Conservation (phyloP, 1,140 invertebrate species). For the Lethrus apterus region DNA sequence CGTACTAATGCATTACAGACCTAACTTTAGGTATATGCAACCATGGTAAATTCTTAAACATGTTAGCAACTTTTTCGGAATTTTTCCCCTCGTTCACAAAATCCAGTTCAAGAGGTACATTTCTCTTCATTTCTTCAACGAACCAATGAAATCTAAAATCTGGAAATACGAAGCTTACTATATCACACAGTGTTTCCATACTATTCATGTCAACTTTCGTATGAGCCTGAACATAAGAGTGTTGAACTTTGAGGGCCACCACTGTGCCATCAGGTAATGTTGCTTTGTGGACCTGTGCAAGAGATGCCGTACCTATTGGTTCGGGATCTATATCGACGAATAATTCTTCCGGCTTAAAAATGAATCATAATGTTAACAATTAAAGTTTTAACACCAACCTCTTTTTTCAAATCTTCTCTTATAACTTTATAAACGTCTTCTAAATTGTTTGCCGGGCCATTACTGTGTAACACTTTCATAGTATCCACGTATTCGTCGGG, state of each 20-base stretch:
- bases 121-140: conserved; percentile 90
- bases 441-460: conserved; percentile 80
- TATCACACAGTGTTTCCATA: conserved; percentile 86
- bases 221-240: conserved; percentile 79
- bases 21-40: conserved; percentile 60
- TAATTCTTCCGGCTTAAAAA: conserved; percentile 65
- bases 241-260: conserved; percentile 96
- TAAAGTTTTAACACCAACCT: conserved; percentile 49
- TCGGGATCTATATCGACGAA: conserved; percentile 78
- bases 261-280: conserved; percentile 72
- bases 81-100: conserved; percentile 89
- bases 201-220: conserved; percentile 86
- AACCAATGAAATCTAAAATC: conserved; percentile 97
- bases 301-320: conserved; percentile 88
- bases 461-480: conserved; percentile 84
- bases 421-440: conserved; percentile 81
- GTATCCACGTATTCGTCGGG: conserved; percentile 90
- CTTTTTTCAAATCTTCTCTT: conserved; percentile 75
- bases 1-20: too few relatives aligned
- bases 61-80: conserved; percentile 67
- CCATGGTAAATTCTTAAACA: conserved; percentile 65
- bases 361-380: conserved; percentile 16
- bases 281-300: conserved; percentile 95
- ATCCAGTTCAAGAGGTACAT: conserved; percentile 87
- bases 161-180: conserved; percentile 83